Conservation (phyloP, 2,888 invertebrate species). For the Thecophora atra region DNA sequence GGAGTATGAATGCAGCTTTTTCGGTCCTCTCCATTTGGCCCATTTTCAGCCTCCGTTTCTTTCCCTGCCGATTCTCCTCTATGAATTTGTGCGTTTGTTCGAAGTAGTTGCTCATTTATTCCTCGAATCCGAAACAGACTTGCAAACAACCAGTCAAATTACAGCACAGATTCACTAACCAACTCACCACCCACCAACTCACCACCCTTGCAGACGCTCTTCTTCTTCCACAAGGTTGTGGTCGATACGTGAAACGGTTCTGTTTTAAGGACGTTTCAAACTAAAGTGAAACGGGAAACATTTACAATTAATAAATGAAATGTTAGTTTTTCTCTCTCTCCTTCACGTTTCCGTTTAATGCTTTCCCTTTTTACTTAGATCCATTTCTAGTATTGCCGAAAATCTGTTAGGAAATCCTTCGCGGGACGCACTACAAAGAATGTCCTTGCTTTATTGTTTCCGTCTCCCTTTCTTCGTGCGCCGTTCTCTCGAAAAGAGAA, state of each 20-base stretch:
- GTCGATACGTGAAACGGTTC: too few species aligned
- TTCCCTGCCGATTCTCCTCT: background rate
- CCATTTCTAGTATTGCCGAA: background rate
- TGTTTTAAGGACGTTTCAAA: too few species aligned
- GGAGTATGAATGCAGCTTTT: background rate
- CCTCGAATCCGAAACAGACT: conserved; percentile 1
- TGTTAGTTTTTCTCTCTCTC: background rate
- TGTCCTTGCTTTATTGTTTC: background rate
- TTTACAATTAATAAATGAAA: background rate
- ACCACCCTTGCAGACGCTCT: too few species aligned
- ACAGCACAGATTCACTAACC: background rate
- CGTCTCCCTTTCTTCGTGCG: background rate
- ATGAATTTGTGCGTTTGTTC: background rate
- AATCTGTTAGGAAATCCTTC: background rate
- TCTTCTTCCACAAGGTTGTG: too few species aligned
- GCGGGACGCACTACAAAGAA: too few species aligned
- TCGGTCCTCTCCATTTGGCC: background rate
- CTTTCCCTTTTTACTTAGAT: background rate
- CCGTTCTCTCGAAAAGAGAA: background rate
- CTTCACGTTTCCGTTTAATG: background rate
- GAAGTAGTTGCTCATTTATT: background rate
- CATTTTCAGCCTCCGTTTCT: background rate
- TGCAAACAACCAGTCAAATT: background rate
- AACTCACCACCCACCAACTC: too few species aligned
- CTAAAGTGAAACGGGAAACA: background rate